These are phyloP conservation scores for Uloborus diversus DNA, from an alignment of 1,140 invertebrate species.

Conservation along the genomic window DNA sequence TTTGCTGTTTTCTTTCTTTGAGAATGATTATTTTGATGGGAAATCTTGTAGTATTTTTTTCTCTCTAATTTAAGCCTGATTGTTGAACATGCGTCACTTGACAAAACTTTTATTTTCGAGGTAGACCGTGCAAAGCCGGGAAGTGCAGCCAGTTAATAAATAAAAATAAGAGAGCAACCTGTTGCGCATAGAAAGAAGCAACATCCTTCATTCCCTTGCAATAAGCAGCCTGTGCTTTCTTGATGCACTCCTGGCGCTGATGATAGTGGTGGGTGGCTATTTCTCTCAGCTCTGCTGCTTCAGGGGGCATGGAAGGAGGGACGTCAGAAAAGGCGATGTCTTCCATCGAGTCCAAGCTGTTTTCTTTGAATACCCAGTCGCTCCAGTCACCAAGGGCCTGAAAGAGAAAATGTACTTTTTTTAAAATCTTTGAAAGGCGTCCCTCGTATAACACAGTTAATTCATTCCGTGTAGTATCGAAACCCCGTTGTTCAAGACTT, in stretches of 20 bases:
- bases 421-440: background rate
- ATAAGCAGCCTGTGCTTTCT: slow-evolving; percentile 76
- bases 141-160: no score
- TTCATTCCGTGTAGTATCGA: no score
- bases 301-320: background rate
- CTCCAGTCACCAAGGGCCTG: slow-evolving; percentile 31
- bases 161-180: no score
- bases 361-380: slow-evolving; percentile 10
- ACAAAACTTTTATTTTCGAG: no score
- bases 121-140: no score
- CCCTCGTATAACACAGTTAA: no score
- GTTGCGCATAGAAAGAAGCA: slow-evolving; percentile 76
- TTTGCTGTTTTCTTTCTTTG: no score
- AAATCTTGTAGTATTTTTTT: no score
- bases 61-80: no score
- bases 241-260: slow-evolving; percentile 70
- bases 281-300: slow-evolving; percentile 62
- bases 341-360: background rate
- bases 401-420: background rate
- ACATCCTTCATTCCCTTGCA: slow-evolving; percentile 72
- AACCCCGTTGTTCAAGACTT: no score
- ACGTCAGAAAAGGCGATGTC: background rate
- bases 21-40: no score
- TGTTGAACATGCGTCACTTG: no score
- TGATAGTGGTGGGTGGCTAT: slow-evolving; percentile 69